phyloP scores from a whole-genome alignment of 2,797 vertebrate species.

The Aldrovandia affinis region DNA sequence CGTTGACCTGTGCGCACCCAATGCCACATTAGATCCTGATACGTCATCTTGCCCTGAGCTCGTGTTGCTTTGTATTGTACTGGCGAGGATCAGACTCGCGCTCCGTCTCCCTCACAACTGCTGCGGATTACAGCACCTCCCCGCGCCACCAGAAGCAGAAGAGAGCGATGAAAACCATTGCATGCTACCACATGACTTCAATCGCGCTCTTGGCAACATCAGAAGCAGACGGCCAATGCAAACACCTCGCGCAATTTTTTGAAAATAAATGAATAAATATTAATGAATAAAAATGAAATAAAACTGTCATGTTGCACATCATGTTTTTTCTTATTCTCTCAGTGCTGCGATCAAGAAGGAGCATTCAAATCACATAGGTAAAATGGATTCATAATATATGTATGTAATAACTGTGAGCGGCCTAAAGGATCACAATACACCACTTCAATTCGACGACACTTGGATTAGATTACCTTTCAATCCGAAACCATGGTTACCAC shows the following conservation, averaged over 20 bases:
- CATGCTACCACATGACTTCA: constrained; percentile 23
- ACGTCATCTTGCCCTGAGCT: constrained; percentile 2
- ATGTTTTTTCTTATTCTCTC: not conserved
- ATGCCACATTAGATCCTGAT: not conserved
- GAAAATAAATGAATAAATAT: not conserved
- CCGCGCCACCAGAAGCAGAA: constrained; percentile 10
- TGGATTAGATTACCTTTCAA: not conserved
- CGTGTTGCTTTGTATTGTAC: not conserved
- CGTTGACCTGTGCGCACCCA: not conserved
- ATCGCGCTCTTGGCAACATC: not conserved
- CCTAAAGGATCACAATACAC: not conserved
- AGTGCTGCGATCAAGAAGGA: not conserved
- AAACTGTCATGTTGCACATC: not conserved
- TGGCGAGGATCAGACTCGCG: constrained; percentile 16
- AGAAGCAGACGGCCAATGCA: not conserved
- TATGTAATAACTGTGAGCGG: not conserved
- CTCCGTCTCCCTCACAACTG: constrained; percentile 25
- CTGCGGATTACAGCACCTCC: constrained; percentile 31
- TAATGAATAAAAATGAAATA: not conserved
- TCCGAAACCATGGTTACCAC: not conserved
- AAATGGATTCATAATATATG: not conserved
- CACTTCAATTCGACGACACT: not conserved
- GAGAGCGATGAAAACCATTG: not conserved
- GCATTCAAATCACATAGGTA: not conserved
- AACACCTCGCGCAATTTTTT: not conserved